Conservation (phyloP, 30 jellyfish, hydroid and myxozoan genomes). For the Chironex yamaguchii region DNA sequence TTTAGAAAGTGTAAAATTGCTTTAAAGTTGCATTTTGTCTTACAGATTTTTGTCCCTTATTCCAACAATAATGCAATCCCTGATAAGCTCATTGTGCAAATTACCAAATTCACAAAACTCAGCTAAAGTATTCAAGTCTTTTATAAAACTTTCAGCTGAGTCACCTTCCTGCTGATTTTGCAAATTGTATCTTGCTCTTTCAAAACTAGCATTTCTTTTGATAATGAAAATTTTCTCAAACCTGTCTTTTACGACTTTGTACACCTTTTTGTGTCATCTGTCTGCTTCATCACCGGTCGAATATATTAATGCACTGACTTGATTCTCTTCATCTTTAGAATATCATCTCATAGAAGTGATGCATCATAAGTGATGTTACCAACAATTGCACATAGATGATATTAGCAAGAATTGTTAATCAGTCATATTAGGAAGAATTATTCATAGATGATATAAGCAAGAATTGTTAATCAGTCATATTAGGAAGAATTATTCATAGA, state of each 20-base stretch:
- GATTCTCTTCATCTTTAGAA: slow-evolving; percentile 9
- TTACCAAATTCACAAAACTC: not conserved
- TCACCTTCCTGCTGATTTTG: not conserved
- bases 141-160: not conserved
- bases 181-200: not conserved
- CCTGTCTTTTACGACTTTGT: not conserved
- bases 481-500: too few relatives aligned
- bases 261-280: not conserved
- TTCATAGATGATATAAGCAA: too few relatives aligned
- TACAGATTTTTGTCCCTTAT: not conserved
- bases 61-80: not conserved
- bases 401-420: too few relatives aligned
- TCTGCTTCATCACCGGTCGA: not conserved
- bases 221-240: not conserved
- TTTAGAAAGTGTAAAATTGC: too few relatives aligned
- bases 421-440: too few relatives aligned
- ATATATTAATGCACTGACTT: not conserved
- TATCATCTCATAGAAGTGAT: too few relatives aligned
- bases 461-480: too few relatives aligned
- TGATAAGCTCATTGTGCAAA: not conserved
- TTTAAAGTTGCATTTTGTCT: too few relatives aligned
- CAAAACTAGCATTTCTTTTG: not conserved
- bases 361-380: too few relatives aligned
- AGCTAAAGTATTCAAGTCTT: not conserved
- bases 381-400: too few relatives aligned